A percentile compares a stretch with the other conserved stretches of the same genome.
Evolutionary conservation across 2,797 vertebrate genomes (phyloP).

Genomic region (Chromis chromis): DNA sequence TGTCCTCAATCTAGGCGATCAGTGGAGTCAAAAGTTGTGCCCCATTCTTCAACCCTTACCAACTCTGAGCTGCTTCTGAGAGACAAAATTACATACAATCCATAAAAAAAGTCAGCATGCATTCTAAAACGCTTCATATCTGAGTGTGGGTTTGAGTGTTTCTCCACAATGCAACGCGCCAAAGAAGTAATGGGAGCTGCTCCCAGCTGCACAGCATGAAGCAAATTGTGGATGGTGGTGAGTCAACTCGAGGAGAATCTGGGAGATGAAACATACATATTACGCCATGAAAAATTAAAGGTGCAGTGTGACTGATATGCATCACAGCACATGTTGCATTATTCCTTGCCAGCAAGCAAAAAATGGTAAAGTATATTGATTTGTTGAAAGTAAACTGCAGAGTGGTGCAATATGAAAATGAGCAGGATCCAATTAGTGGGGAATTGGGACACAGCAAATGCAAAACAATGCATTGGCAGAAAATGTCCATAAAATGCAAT

Average conservation of each 20-base stretch:
- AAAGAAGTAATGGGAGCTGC: not conserved
- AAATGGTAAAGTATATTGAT: not conserved
- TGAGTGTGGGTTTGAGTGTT: not conserved
- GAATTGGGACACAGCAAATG: not conserved
- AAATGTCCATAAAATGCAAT: not conserved
- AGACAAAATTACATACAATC: conserved; percentile 7
- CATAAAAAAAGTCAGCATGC: conserved; percentile 19
- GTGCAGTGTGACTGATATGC: not conserved
- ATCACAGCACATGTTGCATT: not conserved
- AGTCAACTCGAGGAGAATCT: not conserved
- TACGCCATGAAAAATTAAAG: not conserved
- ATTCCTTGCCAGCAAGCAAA: not conserved
- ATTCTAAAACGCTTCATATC: not conserved
- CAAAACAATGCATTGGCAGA: not conserved
- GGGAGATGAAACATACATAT: not conserved
- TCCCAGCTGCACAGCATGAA: conserved; percentile 6
- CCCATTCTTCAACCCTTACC: not conserved
- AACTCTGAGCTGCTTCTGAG: not conserved
- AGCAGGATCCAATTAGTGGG: not conserved
- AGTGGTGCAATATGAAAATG: not conserved
- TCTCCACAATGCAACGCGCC: conserved; percentile 6
- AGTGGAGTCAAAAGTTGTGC: too few species aligned
- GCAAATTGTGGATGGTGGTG: not conserved
- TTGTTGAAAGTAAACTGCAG: not conserved
- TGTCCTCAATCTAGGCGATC: too few species aligned